Evolutionary conservation across 2,797 vertebrate species (phyloP), one percentile per base, ranked within the genome.

Genomic region (Phrynocephalus vlangalii): DNA sequence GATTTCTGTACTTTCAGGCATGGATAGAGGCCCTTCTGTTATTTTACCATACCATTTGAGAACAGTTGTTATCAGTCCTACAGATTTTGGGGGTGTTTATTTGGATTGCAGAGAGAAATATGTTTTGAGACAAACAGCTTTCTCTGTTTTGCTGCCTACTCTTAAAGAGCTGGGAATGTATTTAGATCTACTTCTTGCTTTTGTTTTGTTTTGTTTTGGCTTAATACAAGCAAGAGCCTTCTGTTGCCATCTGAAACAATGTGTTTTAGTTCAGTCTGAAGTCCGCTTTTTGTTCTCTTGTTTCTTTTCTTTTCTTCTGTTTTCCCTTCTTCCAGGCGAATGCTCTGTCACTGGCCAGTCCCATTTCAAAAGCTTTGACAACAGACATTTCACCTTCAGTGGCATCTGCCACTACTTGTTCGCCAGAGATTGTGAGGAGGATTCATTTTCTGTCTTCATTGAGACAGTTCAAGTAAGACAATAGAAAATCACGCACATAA

Each of bases 321-420:
- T 63, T 63, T 5, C 20, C 18, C 67, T 0, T 15, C 60, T 63
- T 63, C 60, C 89, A 99, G 99, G 98, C 16, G 98, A 99, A 90
- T 99, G 99, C 93, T 96, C 98, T 68, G 97, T 99, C 94, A 98
- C 98, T 0, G 99, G 99, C 63, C 99, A 99, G 80, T 98, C 98
- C 72, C 99, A 99, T 96, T 99, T 98, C 96, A 99, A 99, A 95
- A 98, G 97, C 81, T 99, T 99, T 79, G 99, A 99, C 92, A 96
- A 98, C 96, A 99, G 97, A 88, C 97, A 99, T 93, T 99, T 99
- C 95, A 99, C 98, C 85, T 99, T 99, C 97, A 97, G 96, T 0
- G 98, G 98, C 20, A 97, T 98, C 92, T 99, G 99, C 92, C 98
- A 98, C 92, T 99, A 98, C 93, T 96, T 99, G 90, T 96, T 99